Conservation (phyloP, 2,888 invertebrate genomes). For the Nipponacmea schrenckii region DNA sequence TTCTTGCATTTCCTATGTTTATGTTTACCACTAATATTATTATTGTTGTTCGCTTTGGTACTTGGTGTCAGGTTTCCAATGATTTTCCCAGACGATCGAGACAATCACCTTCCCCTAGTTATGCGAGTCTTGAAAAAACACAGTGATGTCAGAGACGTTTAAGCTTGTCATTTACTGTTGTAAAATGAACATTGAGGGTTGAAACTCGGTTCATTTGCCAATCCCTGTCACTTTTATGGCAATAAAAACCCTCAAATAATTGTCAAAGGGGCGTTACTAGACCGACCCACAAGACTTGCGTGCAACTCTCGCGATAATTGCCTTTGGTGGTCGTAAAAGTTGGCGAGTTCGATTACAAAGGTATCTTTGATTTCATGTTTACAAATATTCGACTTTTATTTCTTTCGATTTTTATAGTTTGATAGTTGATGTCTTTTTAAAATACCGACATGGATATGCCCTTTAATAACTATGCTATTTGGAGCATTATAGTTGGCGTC, state of each 20-base stretch:
- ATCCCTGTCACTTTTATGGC: conserved; percentile 9
- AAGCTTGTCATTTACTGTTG: not conserved
- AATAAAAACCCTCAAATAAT: not conserved
- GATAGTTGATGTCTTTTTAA: too few relatives aligned
- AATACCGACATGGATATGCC: too few relatives aligned
- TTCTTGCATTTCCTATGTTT: not conserved
- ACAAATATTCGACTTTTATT: too few relatives aligned
- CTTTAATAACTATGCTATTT: too few relatives aligned
- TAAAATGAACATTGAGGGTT: not conserved
- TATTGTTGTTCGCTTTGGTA: conserved; percentile 3
- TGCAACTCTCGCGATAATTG: not conserved
- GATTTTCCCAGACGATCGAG: not conserved
- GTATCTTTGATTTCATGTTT: not conserved
- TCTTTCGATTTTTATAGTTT: too few relatives aligned
- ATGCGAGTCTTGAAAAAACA: too few relatives aligned
- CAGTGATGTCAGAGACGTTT: not conserved
- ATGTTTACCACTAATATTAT: not conserved
- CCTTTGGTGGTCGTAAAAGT: not conserved
- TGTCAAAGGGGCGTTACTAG: not conserved
- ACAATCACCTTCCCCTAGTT: too few relatives aligned
- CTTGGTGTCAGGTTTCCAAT: not conserved
- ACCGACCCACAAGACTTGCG: not conserved
- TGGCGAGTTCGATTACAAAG: not conserved
- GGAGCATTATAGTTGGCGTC: too few relatives aligned
- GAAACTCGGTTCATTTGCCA: not conserved